phyloP scores from a whole-genome alignment of 2,888 invertebrate genomes.

The Exocentrus adspersus region DNA sequence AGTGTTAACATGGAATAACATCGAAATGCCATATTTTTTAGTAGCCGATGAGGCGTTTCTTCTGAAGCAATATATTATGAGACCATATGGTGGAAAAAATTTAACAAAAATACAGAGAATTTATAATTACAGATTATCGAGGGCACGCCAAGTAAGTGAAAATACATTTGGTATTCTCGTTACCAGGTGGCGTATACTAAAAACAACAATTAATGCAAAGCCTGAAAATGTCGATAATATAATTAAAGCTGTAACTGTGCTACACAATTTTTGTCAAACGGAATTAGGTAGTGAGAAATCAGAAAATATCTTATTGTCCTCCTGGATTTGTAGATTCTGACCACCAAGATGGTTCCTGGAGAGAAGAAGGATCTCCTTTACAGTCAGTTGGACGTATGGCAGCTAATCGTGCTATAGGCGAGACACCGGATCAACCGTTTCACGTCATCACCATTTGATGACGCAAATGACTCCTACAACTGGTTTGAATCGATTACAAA shows the following conservation, averaged over 20 bases:
- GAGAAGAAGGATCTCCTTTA: conserved; percentile 28
- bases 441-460: too few species aligned
- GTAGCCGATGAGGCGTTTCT: not conserved
- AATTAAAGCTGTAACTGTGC: not conserved
- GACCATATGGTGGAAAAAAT: not conserved
- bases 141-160: not conserved
- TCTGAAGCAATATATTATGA: not conserved
- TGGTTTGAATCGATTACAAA: too few species aligned
- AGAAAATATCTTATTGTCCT: conserved; percentile 27
- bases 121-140: not conserved
- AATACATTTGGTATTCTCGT: conserved; percentile 32
- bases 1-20: not conserved
- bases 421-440: too few species aligned
- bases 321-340: conserved; percentile 24
- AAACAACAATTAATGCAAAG: conserved; percentile 1
- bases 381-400: conserved; percentile 34
- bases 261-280: not conserved
- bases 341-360: conserved; percentile 32
- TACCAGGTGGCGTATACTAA: conserved; percentile 34
- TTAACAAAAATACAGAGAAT: not conserved
- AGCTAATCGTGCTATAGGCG: too few species aligned
- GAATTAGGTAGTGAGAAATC: not conserved
- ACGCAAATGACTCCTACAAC: too few species aligned
- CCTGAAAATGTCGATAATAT: conserved; percentile 18
- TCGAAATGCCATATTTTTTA: not conserved